Percentiles rank a stretch among this genome's conserved stretches.
Conservation (phyloP, 2,797 vertebrate species). For the Erethizon dorsatum region DNA sequence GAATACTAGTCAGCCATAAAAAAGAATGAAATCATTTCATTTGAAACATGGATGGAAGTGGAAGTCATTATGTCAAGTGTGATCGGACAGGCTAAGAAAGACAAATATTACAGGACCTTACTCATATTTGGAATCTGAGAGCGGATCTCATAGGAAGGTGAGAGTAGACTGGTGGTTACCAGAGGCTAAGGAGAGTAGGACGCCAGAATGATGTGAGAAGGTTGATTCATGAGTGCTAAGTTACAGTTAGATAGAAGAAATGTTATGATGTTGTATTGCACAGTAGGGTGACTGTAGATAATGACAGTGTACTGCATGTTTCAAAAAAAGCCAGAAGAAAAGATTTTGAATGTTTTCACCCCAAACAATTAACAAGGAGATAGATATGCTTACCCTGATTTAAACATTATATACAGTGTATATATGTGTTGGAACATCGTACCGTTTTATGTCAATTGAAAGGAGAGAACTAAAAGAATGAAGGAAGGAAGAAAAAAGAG, state of each 20-base stretch:
- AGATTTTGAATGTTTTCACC: not conserved
- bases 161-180: not conserved
- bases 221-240: not conserved
- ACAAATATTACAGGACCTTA: not conserved
- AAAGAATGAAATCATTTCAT: not conserved
- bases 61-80: not conserved
- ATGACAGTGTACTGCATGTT: not conserved
- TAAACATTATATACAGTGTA: not conserved
- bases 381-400: not conserved
- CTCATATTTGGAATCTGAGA: not conserved
- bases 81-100: not conserved
- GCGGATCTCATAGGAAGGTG: not conserved
- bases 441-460: not conserved
- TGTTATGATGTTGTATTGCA: not conserved
- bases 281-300: not conserved
- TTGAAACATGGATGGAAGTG: not conserved
- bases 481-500: rapidly evolving
- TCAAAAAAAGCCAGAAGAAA: not conserved
- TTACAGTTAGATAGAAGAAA: not conserved
- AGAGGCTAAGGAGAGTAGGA: not conserved
- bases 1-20: not conserved
- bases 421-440: not conserved
- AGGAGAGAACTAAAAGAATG: not conserved
- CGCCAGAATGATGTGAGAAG: too few relatives aligned
- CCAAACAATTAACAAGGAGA: not conserved